These are phyloP conservation scores for Platysternon megacephalum DNA, from an alignment of 2,113 vertebrate species.

Conservation along the genomic window DNA sequence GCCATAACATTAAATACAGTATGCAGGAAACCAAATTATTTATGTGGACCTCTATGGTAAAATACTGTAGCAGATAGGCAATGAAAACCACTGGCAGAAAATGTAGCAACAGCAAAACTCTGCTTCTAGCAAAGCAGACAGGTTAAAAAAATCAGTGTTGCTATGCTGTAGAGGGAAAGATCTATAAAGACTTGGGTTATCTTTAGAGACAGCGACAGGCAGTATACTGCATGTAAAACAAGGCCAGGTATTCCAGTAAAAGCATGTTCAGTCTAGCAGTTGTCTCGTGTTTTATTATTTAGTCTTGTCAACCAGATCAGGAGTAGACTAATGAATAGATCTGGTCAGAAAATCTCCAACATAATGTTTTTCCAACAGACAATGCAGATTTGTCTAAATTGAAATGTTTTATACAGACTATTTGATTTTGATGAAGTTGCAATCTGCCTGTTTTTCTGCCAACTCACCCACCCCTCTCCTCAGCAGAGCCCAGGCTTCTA, in stretches of 20 bases:
- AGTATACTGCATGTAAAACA: background rate
- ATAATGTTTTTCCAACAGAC: too few relatives aligned
- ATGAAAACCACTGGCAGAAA: background rate
- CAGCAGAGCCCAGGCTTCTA: background rate
- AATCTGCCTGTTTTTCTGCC: background rate
- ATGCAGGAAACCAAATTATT: background rate
- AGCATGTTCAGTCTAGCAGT: background rate
- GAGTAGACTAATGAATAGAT: background rate
- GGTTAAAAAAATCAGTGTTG: background rate
- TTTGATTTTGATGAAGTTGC: background rate
- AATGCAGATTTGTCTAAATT: background rate
- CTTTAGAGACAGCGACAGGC: background rate
- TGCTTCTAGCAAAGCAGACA: background rate
- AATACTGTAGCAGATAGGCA: background rate
- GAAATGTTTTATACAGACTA: background rate
- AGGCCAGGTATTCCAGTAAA: background rate
- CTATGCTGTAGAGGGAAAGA: background rate
- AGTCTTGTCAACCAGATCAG: background rate
- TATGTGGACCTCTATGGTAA: background rate
- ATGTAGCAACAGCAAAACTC: background rate
- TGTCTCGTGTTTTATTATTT: background rate
- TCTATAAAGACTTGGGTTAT: background rate
- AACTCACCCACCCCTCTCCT: background rate
- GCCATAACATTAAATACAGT: background rate
- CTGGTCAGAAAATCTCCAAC: background rate